Base-by-base conservation (phyloP, 2,888 invertebrate species). In the Dryomyza anilis region DNA sequence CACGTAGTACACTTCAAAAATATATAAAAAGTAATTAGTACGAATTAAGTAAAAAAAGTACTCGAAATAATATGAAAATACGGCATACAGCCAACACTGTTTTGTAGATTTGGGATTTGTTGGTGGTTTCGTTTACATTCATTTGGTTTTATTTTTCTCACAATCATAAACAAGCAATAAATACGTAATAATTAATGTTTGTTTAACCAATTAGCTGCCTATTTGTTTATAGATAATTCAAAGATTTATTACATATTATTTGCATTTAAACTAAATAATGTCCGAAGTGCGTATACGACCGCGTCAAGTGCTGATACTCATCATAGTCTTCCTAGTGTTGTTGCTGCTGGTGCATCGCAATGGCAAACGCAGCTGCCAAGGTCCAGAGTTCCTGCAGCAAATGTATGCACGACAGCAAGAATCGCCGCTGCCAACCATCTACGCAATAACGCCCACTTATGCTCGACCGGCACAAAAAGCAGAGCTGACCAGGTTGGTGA, bases 371-470 rank as follows among this genome's bases (percentile, higher is more conserved):
- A 73, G 70, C 16, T 81, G 83, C 56, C 71, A 78, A 14, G 74
- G 81, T 1, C 83, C 82, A 8, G 76, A 74, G 7, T 78, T 71
- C 58, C 68, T 82, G 12, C 80, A 77, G 67, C 71, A 69, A 2
- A 73, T 80, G 67, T 82, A 77, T 67, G 69, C 71, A 0, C 71
- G 69, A 23, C 68, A 71, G 6, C 68, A 72, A 29, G 66, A 74
- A 25, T 73, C 73, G 39, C 69, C 74, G 53, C 69, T 81, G 67
- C 92, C 94, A 33, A 89, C 86, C 36, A 93, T 98, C 71, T 97
- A 94, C 82, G 93, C 93, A 16, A 90, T 98, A 72, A 98, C 97
- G 3, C 97, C 97, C 36, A 98, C 97, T 0, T 95, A 96, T 81
- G 83, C 89, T 27, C 87, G 97, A 67, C 89, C 92, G 45, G 92